Percentiles rank a stretch among this genome's conserved stretches.
Evolutionary conservation across 2,888 invertebrate genomes (phyloP).

Genomic region (Lamproptera curius): DNA sequence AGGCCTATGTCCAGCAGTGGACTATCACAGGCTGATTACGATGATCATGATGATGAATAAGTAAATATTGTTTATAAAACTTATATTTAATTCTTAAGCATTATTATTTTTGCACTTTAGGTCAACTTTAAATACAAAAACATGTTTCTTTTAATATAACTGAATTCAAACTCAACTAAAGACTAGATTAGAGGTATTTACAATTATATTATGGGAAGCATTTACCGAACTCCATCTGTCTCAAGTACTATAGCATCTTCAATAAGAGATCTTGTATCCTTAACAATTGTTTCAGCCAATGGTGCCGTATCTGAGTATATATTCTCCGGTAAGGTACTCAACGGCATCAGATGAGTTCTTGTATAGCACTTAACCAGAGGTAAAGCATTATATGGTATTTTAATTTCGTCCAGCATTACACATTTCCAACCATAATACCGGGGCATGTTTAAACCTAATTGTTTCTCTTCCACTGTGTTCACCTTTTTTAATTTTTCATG

Average conservation of each 20-base stretch:
- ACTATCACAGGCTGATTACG: too few species aligned
- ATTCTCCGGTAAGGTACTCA: constrained; percentile 76
- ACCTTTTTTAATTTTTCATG: constrained; percentile 80
- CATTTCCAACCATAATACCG: constrained; percentile 88
- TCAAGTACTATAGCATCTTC: constrained; percentile 83
- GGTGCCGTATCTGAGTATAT: constrained; percentile 70
- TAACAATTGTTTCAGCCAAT: constrained; percentile 63
- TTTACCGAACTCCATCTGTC: constrained; percentile 76
- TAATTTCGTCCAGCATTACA: constrained; percentile 78
- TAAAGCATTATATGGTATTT: constrained; percentile 82
- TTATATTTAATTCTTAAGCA: too few species aligned
- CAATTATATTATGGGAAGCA: constrained; percentile 28
- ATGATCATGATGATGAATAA: too few species aligned
- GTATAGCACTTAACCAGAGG: constrained; percentile 86
- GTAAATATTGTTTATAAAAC: too few species aligned
- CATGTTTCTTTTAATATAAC: too few species aligned
- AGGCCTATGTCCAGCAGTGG: too few species aligned
- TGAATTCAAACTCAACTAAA: too few species aligned
- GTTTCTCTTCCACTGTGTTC: constrained; percentile 89
- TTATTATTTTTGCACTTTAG: too few species aligned
- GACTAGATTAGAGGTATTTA: too few species aligned
- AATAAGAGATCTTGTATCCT: constrained; percentile 76
- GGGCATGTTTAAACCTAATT: constrained; percentile 89
- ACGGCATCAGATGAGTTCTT: constrained; percentile 83
- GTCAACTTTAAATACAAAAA: too few species aligned